Evolutionary conservation across 2,113 vertebrate genomes (phyloP).

Genomic region (Ictalurus punctatus): DNA sequence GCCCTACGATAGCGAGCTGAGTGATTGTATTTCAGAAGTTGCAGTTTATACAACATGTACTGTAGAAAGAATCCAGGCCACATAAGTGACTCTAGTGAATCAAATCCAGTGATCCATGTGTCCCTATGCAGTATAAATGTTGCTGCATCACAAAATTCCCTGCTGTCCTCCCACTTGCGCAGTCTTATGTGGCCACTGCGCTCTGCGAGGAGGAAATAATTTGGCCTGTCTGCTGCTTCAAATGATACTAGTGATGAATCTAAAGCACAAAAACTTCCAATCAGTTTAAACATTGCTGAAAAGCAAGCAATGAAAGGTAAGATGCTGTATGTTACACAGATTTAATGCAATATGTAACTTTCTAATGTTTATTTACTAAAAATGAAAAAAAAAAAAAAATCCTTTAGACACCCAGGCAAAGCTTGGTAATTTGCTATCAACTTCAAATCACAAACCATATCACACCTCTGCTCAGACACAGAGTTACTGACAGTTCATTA

Average conservation of each 20-base stretch:
- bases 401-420: not conserved
- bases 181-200: constrained; percentile 75
- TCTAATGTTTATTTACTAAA: not conserved
- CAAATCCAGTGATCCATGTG: constrained; percentile 82
- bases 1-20: constrained; percentile 81
- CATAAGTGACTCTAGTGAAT: constrained; percentile 86
- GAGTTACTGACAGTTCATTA: not conserved
- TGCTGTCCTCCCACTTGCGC: constrained; percentile 79
- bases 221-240: constrained; percentile 86
- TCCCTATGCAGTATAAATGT: constrained; percentile 87
- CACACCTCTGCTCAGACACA: not conserved
- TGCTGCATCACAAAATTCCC: constrained; percentile 79
- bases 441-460: not conserved
- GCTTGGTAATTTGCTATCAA: not conserved
- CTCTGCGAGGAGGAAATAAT: constrained; percentile 82
- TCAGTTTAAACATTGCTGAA: not conserved
- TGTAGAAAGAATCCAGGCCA: constrained; percentile 85
- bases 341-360: not conserved
- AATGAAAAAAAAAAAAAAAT: too few species aligned
- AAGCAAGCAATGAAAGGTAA: not conserved
- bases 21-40: constrained; percentile 81
- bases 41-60: constrained; percentile 66
- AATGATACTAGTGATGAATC: constrained; percentile 86
- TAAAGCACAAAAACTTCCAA: constrained; percentile 59
- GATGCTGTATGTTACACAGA: not conserved